A percentile compares a stretch with the other conserved stretches of the same genome.
Conservation (phyloP, 2,113 vertebrate species). For the Lophura nycthemera region DNA sequence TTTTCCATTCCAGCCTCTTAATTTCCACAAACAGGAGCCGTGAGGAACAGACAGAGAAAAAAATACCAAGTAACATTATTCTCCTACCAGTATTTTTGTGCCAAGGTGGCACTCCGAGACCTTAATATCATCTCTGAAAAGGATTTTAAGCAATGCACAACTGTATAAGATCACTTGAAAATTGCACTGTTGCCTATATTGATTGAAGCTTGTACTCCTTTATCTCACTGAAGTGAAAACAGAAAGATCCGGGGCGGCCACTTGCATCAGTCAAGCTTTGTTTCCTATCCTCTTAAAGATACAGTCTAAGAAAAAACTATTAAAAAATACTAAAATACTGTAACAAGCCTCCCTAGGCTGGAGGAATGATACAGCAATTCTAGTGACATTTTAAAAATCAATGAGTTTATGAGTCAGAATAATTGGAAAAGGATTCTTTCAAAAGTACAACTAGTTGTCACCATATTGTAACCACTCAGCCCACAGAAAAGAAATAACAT, state of each 20-base stretch:
- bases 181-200: neutral
- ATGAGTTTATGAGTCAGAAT: neutral
- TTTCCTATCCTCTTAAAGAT: neutral
- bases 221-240: neutral
- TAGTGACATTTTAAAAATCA: neutral
- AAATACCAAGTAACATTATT: neutral
- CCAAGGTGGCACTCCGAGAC: neutral
- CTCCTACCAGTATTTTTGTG: slow-evolving; percentile 34
- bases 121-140: slow-evolving; percentile 26
- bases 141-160: slow-evolving; percentile 34
- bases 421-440: neutral
- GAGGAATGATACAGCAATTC: neutral
- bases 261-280: neutral
- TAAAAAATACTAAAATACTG: neutral
- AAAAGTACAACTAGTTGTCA: neutral
- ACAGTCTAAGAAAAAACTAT: neutral
- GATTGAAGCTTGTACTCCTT: neutral
- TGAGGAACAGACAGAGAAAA: slow-evolving; percentile 39
- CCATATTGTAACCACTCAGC: neutral
- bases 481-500: neutral
- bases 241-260: neutral
- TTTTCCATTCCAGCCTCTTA: slow-evolving; percentile 35
- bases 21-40: neutral
- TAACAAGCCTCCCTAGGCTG: neutral
- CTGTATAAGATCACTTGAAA: slow-evolving; percentile 10